phyloP scores from a whole-genome alignment of 2,888 invertebrate species.

The Amphipyra tragopoginis region DNA sequence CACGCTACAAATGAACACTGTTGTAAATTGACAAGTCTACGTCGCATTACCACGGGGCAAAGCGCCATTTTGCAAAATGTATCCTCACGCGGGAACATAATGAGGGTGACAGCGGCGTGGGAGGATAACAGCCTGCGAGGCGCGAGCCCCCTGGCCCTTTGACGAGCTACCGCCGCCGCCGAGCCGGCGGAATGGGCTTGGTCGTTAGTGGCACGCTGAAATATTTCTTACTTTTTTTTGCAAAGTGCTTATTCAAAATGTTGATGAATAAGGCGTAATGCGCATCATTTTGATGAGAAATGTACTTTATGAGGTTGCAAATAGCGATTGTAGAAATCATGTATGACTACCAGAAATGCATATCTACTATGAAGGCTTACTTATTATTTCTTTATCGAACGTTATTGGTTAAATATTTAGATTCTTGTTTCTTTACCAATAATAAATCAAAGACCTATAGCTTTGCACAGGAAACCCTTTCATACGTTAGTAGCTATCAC shows the following conservation, averaged over 20 bases:
- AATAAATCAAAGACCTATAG: no score
- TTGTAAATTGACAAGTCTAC: slow-evolving; percentile 61
- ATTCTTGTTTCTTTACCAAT: no score
- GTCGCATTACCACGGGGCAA: slow-evolving; percentile 55
- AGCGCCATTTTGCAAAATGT: slow-evolving; percentile 64
- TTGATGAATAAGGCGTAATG: slow-evolving; percentile 41
- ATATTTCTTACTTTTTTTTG: slow-evolving; percentile 47
- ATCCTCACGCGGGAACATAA: slow-evolving; percentile 66
- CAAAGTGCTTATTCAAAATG: slow-evolving; percentile 18
- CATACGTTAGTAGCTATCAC: no score
- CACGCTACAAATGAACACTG: slow-evolving; percentile 52
- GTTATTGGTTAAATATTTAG: no score
- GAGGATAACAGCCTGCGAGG: slow-evolving; percentile 64
- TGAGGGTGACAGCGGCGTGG: slow-evolving; percentile 70
- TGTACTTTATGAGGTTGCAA: background rate
- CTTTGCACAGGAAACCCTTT: no score
- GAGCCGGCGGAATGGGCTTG: slow-evolving; percentile 56
- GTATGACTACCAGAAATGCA: background rate
- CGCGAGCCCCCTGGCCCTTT: slow-evolving; percentile 67
- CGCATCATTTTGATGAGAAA: slow-evolving; percentile 28
- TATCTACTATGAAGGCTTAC: no score
- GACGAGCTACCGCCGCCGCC: slow-evolving; percentile 57
- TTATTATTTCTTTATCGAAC: no score
- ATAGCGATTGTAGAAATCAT: background rate
- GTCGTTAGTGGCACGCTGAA: slow-evolving; percentile 57